Conservation (phyloP, 1,140 invertebrate species). For the Melipona quadrifasciata region DNA sequence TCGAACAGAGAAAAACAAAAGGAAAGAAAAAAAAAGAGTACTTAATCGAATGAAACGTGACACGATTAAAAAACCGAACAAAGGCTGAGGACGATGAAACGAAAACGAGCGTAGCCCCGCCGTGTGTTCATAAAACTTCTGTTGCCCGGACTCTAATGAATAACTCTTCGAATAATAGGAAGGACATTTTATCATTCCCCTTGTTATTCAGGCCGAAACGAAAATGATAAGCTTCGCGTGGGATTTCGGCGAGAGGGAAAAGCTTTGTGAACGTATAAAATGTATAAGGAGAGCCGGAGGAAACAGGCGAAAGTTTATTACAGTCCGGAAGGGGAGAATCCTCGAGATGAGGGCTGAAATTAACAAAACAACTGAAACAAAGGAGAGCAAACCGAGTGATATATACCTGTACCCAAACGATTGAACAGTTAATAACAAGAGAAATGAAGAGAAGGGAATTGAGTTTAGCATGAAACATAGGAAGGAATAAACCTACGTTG, state of each 20-base stretch:
- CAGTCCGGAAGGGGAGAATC: conserved; percentile 3
- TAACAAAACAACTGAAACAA: conserved; percentile 42
- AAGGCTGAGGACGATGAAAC: background rate
- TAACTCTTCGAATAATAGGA: conserved; percentile 19
- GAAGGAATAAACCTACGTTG: no score
- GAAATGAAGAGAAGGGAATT: background rate
- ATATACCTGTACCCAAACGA: conserved; percentile 6
- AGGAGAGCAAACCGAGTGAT: background rate
- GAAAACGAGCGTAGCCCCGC: background rate
- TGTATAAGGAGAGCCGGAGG: conserved; percentile 14
- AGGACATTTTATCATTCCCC: conserved; percentile 38
- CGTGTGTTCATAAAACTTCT: conserved; percentile 6
- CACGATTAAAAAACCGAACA: background rate
- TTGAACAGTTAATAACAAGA: conserved; percentile 33
- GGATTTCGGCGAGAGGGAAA: conserved; percentile 32
- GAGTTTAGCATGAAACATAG: background rate
- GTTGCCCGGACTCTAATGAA: conserved; percentile 4
- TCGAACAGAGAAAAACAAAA: no score
- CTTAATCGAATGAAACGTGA: conserved; percentile 14
- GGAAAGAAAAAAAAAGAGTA: background rate
- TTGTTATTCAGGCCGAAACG: conserved; percentile 20
- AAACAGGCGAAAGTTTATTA: conserved; percentile 50
- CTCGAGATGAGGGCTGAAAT: conserved; percentile 33
- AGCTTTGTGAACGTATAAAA: conserved; percentile 39
- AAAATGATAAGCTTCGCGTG: conserved; percentile 37